Evolutionary conservation across 2,888 invertebrate genomes (phyloP), one percentile per base, ranked within the genome.

Genomic region (Chalcis sispes): DNA sequence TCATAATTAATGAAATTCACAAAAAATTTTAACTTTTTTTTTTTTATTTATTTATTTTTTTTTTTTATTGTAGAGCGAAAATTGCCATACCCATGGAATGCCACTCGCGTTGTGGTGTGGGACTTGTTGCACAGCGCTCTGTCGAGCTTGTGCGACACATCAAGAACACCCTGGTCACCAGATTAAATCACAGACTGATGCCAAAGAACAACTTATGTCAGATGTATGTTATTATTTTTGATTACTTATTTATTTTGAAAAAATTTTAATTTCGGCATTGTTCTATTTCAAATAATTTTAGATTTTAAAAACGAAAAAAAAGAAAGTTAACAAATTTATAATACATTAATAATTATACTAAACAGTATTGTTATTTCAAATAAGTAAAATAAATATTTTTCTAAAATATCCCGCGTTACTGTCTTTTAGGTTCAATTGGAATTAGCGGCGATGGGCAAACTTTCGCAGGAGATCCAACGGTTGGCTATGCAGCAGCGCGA

Each of bases 71-170:
- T 80, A 89, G 88, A 88, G 89, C 80, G 93, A 93, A 87, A 93
- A 93, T 86, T 94, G 93, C 87, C 92, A 92, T 88, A 92, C 92
- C 79, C 94, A 94, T 86, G 93, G 92, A 79, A 93, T 93, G 93
- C 94, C 94, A 66, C 90, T 93, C 83, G 92, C 92, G 27, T 89
- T 93, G 76, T 94, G 94, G 94, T 94, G 94, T 87, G 91, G 91
- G 82, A 91, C 91, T 73, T 94, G 94, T 86, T 91, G 91, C 80
- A 89, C 90, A 74, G 90, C 92, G 78, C 90, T 94, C 40, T 94
- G 94, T 84, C 90, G 93, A 79, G 93, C 92, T 29, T 94, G 94
- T 86, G 93, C 92, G 56, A 90, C 92, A 25, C 92, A 92, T 50
- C 90, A 91, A 79, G 92, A 93, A 81, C 94, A 94, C 86, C 90